phyloP scores from a whole-genome alignment of 53 echinoderm and acorn worm species.

The Crossaster papposus region DNA sequence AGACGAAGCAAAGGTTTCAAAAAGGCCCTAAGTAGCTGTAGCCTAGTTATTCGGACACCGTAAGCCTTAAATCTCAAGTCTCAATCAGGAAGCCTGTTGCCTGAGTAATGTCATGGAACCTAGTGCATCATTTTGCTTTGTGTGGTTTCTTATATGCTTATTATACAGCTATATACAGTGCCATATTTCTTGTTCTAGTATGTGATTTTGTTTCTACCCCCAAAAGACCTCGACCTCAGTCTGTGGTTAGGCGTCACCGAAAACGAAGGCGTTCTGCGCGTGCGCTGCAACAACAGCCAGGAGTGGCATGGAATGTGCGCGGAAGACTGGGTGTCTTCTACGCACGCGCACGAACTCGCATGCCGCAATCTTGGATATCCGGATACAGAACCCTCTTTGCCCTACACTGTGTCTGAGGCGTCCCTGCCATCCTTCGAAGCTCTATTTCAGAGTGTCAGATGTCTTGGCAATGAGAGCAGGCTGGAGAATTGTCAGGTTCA shows the following conservation, averaged over 20 bases:
- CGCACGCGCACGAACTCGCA: neutral
- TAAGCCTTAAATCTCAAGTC: too few relatives aligned
- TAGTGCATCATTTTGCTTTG: too few relatives aligned
- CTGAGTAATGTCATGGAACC: too few relatives aligned
- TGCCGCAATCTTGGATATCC: constrained; percentile 50
- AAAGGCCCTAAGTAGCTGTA: too few relatives aligned
- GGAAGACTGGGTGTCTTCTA: neutral
- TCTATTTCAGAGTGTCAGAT: neutral
- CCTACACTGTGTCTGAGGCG: neutral
- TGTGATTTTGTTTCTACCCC: too few relatives aligned
- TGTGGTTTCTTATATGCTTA: too few relatives aligned
- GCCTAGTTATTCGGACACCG: too few relatives aligned
- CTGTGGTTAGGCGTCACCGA: neutral
- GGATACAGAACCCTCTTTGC: neutral
- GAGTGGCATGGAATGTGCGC: neutral
- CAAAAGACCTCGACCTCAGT: neutral
- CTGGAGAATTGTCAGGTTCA: neutral
- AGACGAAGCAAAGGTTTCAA: too few relatives aligned
- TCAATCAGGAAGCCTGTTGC: too few relatives aligned
- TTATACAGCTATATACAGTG: too few relatives aligned
- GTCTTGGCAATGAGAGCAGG: neutral
- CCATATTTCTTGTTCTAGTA: too few relatives aligned
- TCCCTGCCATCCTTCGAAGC: neutral
- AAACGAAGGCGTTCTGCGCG: neutral
- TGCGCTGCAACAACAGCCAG: constrained; percentile 6